Percentiles rank a stretch among this genome's conserved stretches.
Conservation (phyloP, 2,888 invertebrate species). For the Ectemnius lituratus region DNA sequence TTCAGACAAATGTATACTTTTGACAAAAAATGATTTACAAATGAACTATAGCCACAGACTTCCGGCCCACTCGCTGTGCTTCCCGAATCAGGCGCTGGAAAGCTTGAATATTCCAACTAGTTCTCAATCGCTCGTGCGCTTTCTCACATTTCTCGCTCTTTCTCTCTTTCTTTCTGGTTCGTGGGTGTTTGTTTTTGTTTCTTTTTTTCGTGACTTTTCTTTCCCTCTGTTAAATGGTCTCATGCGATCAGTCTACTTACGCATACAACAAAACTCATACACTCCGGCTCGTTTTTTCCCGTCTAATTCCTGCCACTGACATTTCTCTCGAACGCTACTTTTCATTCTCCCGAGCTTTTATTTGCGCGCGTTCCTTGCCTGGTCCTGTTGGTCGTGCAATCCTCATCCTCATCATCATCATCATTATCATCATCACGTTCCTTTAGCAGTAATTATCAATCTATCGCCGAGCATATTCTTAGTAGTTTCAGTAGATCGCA, state of each 20-base stretch:
- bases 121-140: constrained; percentile 14
- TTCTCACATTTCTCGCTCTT: too few species aligned
- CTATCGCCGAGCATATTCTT: not conserved
- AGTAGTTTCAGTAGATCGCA: too few species aligned
- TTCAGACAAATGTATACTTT: constrained; percentile 79
- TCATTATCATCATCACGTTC: not conserved
- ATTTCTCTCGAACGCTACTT: constrained; percentile 9
- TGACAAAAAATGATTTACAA: constrained; percentile 81
- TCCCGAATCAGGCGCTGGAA: constrained; percentile 46
- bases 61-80: constrained; percentile 61
- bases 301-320: constrained; percentile 16
- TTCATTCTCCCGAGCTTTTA: constrained; percentile 8
- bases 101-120: constrained; percentile 41
- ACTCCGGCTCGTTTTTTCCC: constrained; percentile 28
- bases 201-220: too few species aligned
- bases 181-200: too few species aligned
- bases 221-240: constrained; percentile 44
- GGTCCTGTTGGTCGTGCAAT: not conserved
- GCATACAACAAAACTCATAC: constrained; percentile 25
- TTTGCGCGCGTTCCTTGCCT: too few species aligned
- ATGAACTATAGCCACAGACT: constrained; percentile 79
- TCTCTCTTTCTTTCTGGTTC: too few species aligned
- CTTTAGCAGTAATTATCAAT: not conserved
- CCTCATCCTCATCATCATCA: not conserved
- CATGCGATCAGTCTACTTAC: constrained; percentile 30